Percentiles rank a stretch among this genome's conserved stretches.
Conservation (phyloP, 2,797 vertebrate species). For the Hemibagrus guttatus region DNA sequence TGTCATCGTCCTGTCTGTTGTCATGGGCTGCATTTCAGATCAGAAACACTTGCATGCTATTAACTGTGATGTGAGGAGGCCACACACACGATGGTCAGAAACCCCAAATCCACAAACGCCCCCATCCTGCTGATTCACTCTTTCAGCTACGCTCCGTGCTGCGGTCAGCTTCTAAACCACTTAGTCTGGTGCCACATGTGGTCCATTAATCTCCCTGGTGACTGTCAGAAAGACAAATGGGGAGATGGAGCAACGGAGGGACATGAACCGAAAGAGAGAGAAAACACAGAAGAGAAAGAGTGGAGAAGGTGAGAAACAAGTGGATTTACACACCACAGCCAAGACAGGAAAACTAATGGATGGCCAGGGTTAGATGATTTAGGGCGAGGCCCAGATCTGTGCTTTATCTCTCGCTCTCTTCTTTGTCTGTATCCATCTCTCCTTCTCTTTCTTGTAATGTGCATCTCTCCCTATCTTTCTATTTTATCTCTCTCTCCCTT, state of each 20-base stretch:
- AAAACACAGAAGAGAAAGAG: not conserved
- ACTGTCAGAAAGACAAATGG: constrained; percentile 14
- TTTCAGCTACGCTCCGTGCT: not conserved
- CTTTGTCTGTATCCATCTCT: not conserved
- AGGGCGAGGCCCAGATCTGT: not conserved
- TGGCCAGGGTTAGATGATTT: not conserved
- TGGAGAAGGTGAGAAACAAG: not conserved
- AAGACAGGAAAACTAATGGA: constrained; percentile 12
- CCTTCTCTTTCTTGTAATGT: not conserved
- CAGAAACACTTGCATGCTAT: too few relatives aligned
- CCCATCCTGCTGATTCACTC: not conserved
- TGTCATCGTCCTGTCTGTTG: not conserved
- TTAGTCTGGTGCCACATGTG: constrained; percentile 3
- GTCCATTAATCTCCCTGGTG: constrained; percentile 23
- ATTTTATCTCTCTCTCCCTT: not conserved
- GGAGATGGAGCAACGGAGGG: not conserved
- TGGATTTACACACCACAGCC: constrained; percentile 15
- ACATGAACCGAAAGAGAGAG: not conserved
- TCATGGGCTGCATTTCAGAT: not conserved
- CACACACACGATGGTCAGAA: not conserved
- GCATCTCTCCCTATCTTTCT: not conserved
- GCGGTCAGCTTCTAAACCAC: constrained; percentile 15
- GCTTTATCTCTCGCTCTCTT: not conserved
- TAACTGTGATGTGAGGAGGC: too few relatives aligned
- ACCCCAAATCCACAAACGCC: not conserved